Base-by-base conservation (phyloP, 1,140 invertebrate species). In the Glomeris maerens region DNA sequence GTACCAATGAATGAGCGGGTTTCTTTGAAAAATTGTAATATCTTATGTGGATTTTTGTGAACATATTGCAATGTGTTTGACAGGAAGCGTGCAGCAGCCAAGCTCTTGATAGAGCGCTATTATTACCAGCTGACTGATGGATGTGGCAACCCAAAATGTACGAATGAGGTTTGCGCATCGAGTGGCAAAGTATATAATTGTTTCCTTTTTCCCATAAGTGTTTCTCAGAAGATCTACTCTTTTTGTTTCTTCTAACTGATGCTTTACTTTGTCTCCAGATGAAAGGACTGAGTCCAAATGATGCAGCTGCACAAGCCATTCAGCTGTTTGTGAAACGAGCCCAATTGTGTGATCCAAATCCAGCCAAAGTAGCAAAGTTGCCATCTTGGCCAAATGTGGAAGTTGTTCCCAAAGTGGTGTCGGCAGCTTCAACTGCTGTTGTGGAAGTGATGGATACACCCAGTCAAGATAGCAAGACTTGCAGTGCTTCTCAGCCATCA, bases 81-180 rank as follows among this genome's bases (percentile, higher is more conserved):
- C 53, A 69, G 66, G 84, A 92, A 91, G 74, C 75, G 87, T 59
- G 80, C 82, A 54, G 83, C 84, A 55, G 86, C 84, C 22, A 85
- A 80, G 65, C 83, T 86, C 66, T 70, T 90, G 39, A 92, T 93
- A 53, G 84, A 91, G 66, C 78, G 82, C 57, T 93, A 92, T 68
- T 94, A 92, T 66, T 88, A 87, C 69, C 86, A 92, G 69, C 70
- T 94, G 49, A 81, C 81, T 13, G 81, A 90, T 66, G 89, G 89
- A 52, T 94, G 89, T 71, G 88, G 88, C 4, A 85, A 90, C 64
- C 69, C 76, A 5, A 72, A 77, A 48, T 93, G 89, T 69, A 74
- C 77, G 55, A 94, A 93, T 72, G 74, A 78, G 60, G 74, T 83
- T 64, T 94, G 89, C 76, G 84, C 84, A 52, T 93, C 88, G 22